Percentiles rank a stretch among this genome's conserved stretches.
phyloP scores from a whole-genome alignment of 2,888 invertebrate genomes.

The Kuschelorhynchus macadamiae region DNA sequence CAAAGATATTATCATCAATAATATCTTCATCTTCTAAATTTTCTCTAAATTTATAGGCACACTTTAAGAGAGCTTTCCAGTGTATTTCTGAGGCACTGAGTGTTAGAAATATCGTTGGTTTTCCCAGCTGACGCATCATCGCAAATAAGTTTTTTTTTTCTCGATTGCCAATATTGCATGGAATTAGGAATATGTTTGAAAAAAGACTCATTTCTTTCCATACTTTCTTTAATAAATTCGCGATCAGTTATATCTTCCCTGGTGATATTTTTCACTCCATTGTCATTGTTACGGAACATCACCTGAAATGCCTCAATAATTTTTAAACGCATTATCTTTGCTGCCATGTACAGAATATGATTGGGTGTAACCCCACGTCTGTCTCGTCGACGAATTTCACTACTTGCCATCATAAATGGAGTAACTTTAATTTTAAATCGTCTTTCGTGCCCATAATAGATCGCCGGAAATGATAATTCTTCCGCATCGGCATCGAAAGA shows the following conservation, averaged over 20 bases:
- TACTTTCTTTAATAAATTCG: conserved; percentile 7
- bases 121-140: conserved; percentile 65
- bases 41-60: conserved; percentile 59
- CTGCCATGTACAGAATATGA: conserved; percentile 17
- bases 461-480: neutral
- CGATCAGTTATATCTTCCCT: neutral
- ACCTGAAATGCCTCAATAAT: conserved; percentile 20
- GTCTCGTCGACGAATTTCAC: conserved; percentile 28
- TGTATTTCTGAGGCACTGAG: conserved; percentile 65
- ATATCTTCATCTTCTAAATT: neutral
- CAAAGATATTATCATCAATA: conserved; percentile 1
- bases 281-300: conserved; percentile 6
- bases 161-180: conserved; percentile 61
- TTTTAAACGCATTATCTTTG: neutral
- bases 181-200: conserved; percentile 64
- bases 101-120: conserved; percentile 64
- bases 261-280: neutral
- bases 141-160: conserved; percentile 65
- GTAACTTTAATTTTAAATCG: conserved; percentile 38
- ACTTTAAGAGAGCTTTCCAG: conserved; percentile 8
- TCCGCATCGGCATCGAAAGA: neutral
- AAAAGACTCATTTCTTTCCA: conserved; percentile 44
- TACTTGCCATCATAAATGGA: conserved; percentile 36
- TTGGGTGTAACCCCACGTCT: conserved; percentile 32
- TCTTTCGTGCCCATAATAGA: conserved; percentile 12